Evolutionary conservation across 2,113 vertebrate species (phyloP), one percentile per base, ranked within the genome.

Genomic region (Catharus bicknelli): DNA sequence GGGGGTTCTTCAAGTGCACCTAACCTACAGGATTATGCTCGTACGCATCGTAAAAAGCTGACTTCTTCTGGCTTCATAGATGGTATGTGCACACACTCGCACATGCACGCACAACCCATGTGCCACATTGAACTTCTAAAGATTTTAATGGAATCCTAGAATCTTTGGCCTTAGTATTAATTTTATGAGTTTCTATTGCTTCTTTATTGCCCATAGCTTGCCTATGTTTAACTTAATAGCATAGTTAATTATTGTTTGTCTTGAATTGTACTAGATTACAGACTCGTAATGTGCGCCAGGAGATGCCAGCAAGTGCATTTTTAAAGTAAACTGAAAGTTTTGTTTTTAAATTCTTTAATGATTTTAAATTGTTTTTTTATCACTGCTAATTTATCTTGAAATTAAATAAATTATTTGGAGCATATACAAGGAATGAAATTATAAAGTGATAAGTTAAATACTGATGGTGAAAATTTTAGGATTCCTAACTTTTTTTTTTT

Each of bases 1-100:
- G 98, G 98, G 96, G 98, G 97, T 97, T 99, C 98, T 97, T 99
- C 98, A 98, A 99, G 98, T 94, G 98, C 98, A 97, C 98, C 98
- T 98, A 99, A 99, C 98, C 98, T 99, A 97, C 98, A 99, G 97
- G 98, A 99, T 98, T 99, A 99, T 98, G 98, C 98, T 98, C 98
- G 98, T 97, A 98, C 97, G 93, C 98, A 99, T 98, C 98, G 98
- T 98, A 99, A 99, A 99, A 99, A 99, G 98, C 98, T 99, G 98
- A 98, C 98, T 95, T 97, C 98, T 97, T 98, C 98, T 98, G 98
- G 97, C 98, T 98, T 98, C 98, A 97, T 98, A 98, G 98, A 99
- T 98, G 98, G 98, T 99, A 99, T 98, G 98, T 99, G 98, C 98
- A 98, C 97, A 98, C 97, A 96, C 96, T 97, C 98, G 97, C 98